These are phyloP conservation scores for Papilio polyxenes DNA, from an alignment of 1,140 invertebrate species.

Conservation along the genomic window DNA sequence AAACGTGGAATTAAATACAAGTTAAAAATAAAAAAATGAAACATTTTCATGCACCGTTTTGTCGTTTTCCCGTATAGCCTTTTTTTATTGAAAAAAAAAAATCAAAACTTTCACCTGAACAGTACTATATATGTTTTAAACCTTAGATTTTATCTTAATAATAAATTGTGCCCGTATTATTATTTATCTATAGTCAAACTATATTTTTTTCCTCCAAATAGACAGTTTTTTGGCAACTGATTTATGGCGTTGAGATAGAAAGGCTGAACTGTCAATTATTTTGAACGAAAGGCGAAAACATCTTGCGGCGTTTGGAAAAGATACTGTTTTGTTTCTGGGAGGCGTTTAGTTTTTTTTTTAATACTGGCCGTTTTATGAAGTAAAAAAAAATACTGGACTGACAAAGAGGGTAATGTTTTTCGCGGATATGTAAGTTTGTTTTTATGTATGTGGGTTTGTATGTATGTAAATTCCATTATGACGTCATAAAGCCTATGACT, in stretches of 20 bases:
- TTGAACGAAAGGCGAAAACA: conserved; percentile 28
- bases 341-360: no score
- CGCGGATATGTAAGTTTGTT: no score
- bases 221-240: conserved; percentile 35
- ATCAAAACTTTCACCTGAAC: conserved; percentile 24
- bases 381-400: no score
- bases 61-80: not conserved
- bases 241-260: conserved; percentile 27
- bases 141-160: conserved; percentile 28
- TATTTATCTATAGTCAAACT: conserved; percentile 24
- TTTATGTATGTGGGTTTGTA: no score
- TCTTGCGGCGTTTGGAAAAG: conserved; percentile 10
- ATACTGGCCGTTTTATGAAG: not conserved
- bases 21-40: no score
- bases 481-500: no score
- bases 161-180: conserved; percentile 31
- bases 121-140: conserved; percentile 15
- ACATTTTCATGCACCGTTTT: not conserved
- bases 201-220: conserved; percentile 25
- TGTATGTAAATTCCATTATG: no score
- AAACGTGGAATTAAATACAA: no score
- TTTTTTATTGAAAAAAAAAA: not conserved
- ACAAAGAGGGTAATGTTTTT: no score
- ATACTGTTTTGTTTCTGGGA: conserved; percentile 23
- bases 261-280: conserved; percentile 32